phyloP scores from a whole-genome alignment of 2,113 vertebrate species.

The Indicator indicator region DNA sequence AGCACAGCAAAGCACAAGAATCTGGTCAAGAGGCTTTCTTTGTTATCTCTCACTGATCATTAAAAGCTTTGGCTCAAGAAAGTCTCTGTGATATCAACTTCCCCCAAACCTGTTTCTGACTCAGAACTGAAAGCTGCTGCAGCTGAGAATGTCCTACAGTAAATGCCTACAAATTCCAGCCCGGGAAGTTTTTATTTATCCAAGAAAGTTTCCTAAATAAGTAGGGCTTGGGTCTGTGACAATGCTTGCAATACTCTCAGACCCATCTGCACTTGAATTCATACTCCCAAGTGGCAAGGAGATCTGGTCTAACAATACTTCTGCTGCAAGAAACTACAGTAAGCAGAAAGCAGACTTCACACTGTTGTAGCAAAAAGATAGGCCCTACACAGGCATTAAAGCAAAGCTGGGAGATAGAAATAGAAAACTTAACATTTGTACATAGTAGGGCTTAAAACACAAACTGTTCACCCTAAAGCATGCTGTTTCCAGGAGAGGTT shows the following conservation, averaged over 20 bases:
- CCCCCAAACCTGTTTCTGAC: background rate
- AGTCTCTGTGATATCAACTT: background rate
- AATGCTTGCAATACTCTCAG: background rate
- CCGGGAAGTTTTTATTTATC: background rate
- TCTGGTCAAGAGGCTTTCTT: background rate
- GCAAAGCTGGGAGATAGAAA: background rate
- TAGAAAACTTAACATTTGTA: background rate
- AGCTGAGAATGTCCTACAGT: constrained; percentile 9
- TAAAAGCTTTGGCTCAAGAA: constrained; percentile 15
- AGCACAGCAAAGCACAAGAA: background rate
- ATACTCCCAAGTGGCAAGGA: background rate
- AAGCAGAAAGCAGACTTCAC: background rate
- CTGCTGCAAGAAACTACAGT: background rate
- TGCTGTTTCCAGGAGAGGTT: background rate
- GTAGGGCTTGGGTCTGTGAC: background rate
- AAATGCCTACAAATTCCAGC: background rate
- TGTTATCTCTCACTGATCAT: constrained; percentile 24
- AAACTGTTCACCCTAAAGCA: background rate
- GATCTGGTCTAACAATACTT: background rate
- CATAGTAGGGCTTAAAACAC: background rate
- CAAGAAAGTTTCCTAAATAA: background rate
- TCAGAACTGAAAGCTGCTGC: constrained; percentile 37
- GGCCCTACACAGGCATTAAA: background rate
- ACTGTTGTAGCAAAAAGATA: background rate
- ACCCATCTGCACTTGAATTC: background rate